Conservation (phyloP, 2,888 invertebrate species). For the Girardia tigrina region DNA sequence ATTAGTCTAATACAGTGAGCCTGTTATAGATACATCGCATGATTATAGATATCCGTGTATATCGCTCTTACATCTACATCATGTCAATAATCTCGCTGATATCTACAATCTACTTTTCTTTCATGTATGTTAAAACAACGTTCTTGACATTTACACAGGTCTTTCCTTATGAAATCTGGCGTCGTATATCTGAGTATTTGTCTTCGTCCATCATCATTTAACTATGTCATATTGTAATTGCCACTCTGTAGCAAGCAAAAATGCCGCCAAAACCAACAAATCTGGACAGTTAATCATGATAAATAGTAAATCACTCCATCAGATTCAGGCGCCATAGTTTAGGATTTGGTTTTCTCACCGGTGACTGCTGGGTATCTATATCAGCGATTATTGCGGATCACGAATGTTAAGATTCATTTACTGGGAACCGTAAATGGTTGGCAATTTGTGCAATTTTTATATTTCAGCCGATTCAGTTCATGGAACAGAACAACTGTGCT, state of each 20-base stretch:
- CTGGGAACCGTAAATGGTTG: not conserved
- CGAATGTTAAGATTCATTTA: not conserved
- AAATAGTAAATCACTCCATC: conserved; percentile 23
- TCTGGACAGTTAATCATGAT: conserved; percentile 18
- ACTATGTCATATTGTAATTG: conserved; percentile 8
- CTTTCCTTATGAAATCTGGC: conserved; percentile 15
- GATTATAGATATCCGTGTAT: conserved; percentile 18
- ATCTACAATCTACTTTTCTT: conserved; percentile 4
- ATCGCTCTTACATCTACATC: conserved; percentile 13
- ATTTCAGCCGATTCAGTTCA: conserved; percentile 23
- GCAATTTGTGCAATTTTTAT: not conserved
- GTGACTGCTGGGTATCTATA: not conserved
- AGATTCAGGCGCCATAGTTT: conserved; percentile 16
- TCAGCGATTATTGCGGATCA: not conserved
- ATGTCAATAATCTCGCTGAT: conserved; percentile 10
- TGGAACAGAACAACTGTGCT: conserved; percentile 11
- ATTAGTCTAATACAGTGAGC: conserved; percentile 13
- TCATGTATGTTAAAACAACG: conserved; percentile 18
- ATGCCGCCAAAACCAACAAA: conserved; percentile 23
- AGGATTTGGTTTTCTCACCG: not conserved
- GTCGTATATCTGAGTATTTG: conserved; percentile 23
- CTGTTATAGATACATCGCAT: conserved; percentile 15
- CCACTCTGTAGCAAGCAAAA: conserved; percentile 2
- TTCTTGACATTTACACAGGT: conserved; percentile 23
- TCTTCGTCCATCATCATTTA: conserved; percentile 23